Conservation (phyloP, 2,113 vertebrate genomes). For the Chaetorhynchus papuensis region DNA sequence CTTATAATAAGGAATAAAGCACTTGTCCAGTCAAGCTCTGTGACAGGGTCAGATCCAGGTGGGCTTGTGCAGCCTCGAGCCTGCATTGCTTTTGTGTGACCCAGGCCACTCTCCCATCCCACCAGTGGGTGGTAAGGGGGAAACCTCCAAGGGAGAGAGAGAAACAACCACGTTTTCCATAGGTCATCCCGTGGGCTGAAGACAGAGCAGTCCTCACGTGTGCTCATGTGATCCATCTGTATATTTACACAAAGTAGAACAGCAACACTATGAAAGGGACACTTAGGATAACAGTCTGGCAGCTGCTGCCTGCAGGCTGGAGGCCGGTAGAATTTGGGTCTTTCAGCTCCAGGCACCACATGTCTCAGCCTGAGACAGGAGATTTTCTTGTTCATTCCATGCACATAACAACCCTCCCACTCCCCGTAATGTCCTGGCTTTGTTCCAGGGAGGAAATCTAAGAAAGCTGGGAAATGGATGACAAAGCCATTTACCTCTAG, state of each 20-base stretch:
- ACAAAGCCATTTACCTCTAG: constrained; percentile 33
- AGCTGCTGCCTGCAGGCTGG: not conserved
- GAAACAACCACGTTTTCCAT: not conserved
- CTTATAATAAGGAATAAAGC: not conserved
- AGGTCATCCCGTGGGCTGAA: not conserved
- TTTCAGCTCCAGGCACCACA: not conserved
- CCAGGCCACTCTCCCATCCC: not conserved
- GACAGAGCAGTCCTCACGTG: not conserved
- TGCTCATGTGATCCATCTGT: not conserved
- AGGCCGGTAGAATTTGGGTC: not conserved
- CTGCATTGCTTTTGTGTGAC: rapidly evolving
- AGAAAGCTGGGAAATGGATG: constrained; percentile 38
- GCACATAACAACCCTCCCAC: not conserved
- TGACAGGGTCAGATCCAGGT: not conserved
- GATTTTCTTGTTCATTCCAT: constrained; percentile 23
- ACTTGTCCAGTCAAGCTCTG: not conserved
- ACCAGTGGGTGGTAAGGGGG: not conserved
- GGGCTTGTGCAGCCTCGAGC: not conserved
- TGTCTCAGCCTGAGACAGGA: not conserved
- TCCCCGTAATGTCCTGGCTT: not conserved
- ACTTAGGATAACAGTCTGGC: not conserved
- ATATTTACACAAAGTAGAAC: not conserved
- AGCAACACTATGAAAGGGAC: not conserved
- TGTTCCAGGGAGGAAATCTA: constrained; percentile 29
- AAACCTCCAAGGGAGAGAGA: not conserved